These are phyloP conservation scores for Recurvirostra avosetta DNA, from an alignment of 2,113 vertebrate genomes.

Conservation along the genomic window DNA sequence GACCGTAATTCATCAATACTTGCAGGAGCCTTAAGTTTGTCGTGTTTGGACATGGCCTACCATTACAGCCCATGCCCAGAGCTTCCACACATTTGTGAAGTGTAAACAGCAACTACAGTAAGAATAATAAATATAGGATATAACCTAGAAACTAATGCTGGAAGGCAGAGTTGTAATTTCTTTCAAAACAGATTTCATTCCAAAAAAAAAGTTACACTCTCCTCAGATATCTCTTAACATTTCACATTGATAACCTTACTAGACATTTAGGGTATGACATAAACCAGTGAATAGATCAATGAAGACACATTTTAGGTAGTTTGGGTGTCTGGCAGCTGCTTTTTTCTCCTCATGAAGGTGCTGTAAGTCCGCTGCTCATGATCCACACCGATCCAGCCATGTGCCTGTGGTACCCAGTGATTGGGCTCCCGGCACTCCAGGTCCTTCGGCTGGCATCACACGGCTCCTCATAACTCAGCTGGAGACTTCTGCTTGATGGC, in stretches of 20 bases:
- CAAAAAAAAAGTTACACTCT: neutral
- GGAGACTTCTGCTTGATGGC: neutral
- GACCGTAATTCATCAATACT: neutral
- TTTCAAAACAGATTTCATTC: rapidly evolving
- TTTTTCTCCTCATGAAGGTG: neutral
- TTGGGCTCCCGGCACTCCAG: neutral
- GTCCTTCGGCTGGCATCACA: neutral
- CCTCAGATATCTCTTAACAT: neutral
- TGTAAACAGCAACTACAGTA: neutral
- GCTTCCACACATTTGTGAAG: neutral
- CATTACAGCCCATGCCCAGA: neutral
- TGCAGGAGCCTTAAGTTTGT: neutral
- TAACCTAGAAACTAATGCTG: neutral
- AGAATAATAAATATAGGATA: neutral
- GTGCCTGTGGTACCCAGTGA: neutral
- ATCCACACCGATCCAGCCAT: neutral
- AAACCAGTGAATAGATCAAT: neutral
- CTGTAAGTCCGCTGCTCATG: neutral
- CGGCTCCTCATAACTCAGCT: neutral
- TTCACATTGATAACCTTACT: neutral
- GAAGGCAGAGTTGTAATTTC: neutral
- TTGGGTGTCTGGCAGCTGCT: neutral
- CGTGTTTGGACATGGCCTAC: neutral
- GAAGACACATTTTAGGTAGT: neutral
- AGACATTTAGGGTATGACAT: neutral